Evolutionary conservation across 2,113 vertebrate species (phyloP).

Genomic region (Thermophis baileyi): DNA sequence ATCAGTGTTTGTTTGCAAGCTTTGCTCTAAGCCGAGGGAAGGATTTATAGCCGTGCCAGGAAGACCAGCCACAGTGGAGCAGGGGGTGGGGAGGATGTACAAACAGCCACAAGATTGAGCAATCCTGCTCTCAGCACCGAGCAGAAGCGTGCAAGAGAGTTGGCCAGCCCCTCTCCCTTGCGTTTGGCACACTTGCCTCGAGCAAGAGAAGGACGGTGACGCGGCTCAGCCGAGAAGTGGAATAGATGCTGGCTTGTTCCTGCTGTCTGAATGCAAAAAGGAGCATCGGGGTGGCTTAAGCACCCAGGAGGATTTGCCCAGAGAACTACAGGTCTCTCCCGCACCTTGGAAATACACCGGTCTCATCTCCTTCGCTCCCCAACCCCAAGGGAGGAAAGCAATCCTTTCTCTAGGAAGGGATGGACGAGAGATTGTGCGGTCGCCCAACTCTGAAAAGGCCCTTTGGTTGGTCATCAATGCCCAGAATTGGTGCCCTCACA

Average conservation of each 20-base stretch:
- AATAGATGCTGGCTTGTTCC: too few species aligned
- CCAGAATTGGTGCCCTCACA: background rate
- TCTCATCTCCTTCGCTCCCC: background rate
- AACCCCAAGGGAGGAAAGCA: background rate
- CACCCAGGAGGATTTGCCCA: background rate
- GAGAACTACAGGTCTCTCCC: background rate
- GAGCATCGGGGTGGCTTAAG: background rate
- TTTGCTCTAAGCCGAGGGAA: background rate
- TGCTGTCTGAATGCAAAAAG: background rate
- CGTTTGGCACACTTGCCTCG: conserved; percentile 22
- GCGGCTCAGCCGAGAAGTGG: background rate
- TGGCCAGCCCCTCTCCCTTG: background rate
- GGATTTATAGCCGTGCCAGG: conserved; percentile 3
- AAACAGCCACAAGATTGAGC: background rate
- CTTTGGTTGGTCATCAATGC: background rate
- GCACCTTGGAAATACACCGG: background rate
- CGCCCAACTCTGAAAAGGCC: background rate
- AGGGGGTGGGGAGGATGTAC: background rate
- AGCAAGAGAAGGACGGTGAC: too few species aligned
- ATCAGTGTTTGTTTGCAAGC: background rate
- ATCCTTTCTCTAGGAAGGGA: background rate
- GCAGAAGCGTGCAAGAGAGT: background rate
- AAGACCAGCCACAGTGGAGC: background rate
- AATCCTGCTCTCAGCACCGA: background rate
- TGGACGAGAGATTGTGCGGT: background rate